Evolutionary conservation across 2,113 vertebrate species (phyloP).

Genomic region (Atractosteus spatula): DNA sequence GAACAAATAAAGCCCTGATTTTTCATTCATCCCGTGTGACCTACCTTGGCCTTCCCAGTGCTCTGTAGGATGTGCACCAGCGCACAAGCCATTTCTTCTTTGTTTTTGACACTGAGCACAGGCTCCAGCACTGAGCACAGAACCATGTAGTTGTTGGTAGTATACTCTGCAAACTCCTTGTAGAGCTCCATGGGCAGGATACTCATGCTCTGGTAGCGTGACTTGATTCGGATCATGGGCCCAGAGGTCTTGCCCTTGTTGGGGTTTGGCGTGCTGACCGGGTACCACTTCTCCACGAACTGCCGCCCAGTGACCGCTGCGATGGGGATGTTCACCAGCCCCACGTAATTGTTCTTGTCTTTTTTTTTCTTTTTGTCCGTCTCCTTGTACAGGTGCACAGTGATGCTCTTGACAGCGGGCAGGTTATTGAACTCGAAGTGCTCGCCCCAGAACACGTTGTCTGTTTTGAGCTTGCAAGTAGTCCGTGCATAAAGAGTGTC

Average conservation of each 20-base stretch:
- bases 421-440: conserved; percentile 98
- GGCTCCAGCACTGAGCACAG: conserved; percentile 93
- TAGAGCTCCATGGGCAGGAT: conserved; percentile 99
- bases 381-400: conserved; percentile 93
- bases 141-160: conserved; percentile 96
- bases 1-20: background rate
- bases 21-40: conserved; percentile 14
- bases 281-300: conserved; percentile 97
- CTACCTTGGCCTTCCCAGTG: conserved; percentile 96
- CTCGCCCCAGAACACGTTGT: conserved; percentile 98
- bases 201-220: conserved; percentile 93
- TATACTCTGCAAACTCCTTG: conserved; percentile 97
- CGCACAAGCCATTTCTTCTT: conserved; percentile 95
- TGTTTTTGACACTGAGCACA: conserved; percentile 93
- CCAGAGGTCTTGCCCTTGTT: conserved; percentile 84
- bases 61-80: conserved; percentile 97
- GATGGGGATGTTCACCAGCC: conserved; percentile 84
- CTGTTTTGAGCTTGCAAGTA: conserved; percentile 96
- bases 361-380: conserved; percentile 99
- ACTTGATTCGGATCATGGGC: conserved; percentile 95
- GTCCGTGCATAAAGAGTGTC: conserved; percentile 96
- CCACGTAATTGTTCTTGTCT: conserved; percentile 95
- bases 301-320: conserved; percentile 83
- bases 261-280: conserved; percentile 82
- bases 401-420: conserved; percentile 80